Conservation (phyloP, 2,888 invertebrate genomes). For the Nycteola revayana region DNA sequence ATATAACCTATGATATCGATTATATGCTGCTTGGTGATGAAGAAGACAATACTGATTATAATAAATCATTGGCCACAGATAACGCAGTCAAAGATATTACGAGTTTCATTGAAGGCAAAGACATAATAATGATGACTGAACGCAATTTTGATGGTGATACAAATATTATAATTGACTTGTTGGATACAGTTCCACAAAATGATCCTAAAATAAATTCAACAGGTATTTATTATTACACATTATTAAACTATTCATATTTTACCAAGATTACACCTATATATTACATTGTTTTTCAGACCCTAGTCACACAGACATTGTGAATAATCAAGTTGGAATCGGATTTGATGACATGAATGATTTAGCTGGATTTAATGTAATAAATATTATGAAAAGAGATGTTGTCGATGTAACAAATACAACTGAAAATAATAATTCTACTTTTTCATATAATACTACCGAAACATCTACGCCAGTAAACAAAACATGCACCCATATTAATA, state of each 20-base stretch:
- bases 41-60: slow-evolving; percentile 9
- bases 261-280: too few species aligned
- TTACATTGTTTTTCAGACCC: too few species aligned
- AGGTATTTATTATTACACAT: slow-evolving; percentile 9
- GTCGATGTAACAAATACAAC: slow-evolving; percentile 7
- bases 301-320: too few species aligned
- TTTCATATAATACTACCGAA: slow-evolving; percentile 2
- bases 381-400: slow-evolving; percentile 52
- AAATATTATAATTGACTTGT: slow-evolving; percentile 35
- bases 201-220: slow-evolving; percentile 6
- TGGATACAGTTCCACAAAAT: slow-evolving; percentile 22
- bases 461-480: slow-evolving; percentile 1
- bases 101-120: not conserved
- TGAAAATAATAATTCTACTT: not conserved
- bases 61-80: slow-evolving; percentile 6
- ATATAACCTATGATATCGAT: slow-evolving; percentile 18
- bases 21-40: slow-evolving; percentile 26
- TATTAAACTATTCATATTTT: too few species aligned
- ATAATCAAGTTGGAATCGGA: slow-evolving; percentile 10
- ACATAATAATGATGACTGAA: slow-evolving; percentile 10
- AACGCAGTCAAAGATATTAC: not conserved
- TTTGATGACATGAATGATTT: slow-evolving; percentile 24
- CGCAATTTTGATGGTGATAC: slow-evolving; percentile 11
- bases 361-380: slow-evolving; percentile 25
- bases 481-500: not conserved